Conservation (phyloP, 2,888 invertebrate genomes). For the Litoditis marina region DNA sequence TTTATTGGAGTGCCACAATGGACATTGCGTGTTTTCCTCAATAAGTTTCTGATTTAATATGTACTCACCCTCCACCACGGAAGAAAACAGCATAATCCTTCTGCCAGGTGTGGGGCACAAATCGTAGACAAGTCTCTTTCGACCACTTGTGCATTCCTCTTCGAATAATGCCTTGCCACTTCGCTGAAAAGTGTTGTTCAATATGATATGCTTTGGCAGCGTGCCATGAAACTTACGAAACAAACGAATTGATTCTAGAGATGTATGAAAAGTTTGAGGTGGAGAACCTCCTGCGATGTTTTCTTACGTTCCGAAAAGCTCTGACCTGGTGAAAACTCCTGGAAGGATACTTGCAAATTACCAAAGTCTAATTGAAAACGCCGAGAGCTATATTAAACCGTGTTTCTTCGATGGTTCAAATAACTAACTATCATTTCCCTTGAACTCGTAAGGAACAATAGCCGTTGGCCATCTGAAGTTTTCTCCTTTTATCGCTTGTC, state of each 20-base stretch:
- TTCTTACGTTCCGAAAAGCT: too few species aligned
- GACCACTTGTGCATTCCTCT: slow-evolving; percentile 44
- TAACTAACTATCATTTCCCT: slow-evolving; percentile 27
- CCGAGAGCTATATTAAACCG: not conserved
- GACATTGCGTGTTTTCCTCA: not conserved
- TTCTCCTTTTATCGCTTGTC: slow-evolving; percentile 37
- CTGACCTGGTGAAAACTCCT: too few species aligned
- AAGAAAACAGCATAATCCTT: slow-evolving; percentile 33
- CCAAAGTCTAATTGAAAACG: not conserved
- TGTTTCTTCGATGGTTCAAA: not conserved
- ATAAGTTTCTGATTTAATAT: not conserved
- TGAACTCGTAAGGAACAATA: slow-evolving; percentile 32
- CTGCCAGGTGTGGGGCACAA: slow-evolving; percentile 24
- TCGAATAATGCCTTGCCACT: slow-evolving; percentile 35
- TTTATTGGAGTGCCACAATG: not conserved
- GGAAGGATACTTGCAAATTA: too few species aligned
- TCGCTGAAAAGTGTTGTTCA: slow-evolving; percentile 34
- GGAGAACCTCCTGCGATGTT: too few species aligned
- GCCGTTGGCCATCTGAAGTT: slow-evolving; percentile 39
- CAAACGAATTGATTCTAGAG: too few species aligned
- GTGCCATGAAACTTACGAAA: too few species aligned
- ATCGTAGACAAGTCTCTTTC: slow-evolving; percentile 44
- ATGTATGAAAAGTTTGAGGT: too few species aligned
- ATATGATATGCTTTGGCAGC: too few species aligned
- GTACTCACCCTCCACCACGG: slow-evolving; percentile 33